Base-by-base conservation (phyloP, 1,140 invertebrate species). In the Prorops nasuta region DNA sequence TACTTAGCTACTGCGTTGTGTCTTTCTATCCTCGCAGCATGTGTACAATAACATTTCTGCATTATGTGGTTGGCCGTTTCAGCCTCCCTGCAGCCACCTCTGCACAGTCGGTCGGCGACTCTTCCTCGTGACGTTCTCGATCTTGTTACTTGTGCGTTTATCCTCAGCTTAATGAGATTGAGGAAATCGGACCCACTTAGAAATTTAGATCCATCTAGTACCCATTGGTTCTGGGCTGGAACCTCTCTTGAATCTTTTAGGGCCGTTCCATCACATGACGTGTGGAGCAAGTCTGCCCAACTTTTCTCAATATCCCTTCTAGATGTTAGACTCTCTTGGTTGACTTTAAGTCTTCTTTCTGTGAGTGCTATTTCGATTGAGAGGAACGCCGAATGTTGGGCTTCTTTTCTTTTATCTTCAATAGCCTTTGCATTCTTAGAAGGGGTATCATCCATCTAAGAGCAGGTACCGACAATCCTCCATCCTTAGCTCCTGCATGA, bases 401-500 rank as follows among this genome's bases (percentile, higher is more conserved):
- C n/a, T n/a, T n/a, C n/a, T n/a, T n/a, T n/a, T n/a, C n/a, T n/a
- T n/a, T n/a, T n/a, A n/a, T n/a, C n/a, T n/a, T 65, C 62, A 42
- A 68, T 62, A 0, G 47, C 46, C 1, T 62, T 62, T 7, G 0
- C 1, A 36, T 17, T 12, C 61, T 43, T 0, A 37, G n/a, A 2
- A 51, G 10, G 0, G 63, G 57, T 12, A 47, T 48, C 1, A 19
- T 9, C 48, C 53, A 60, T 2, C 60, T 18, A 8, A 64, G 19
- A 0, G 58, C 56, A 1, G 60, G 60, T 2, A 72, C 49, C 0
- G 59, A 59, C 4, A 69, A 47, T 6, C 67, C 72, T 8, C 69
- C 74, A 38, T 73, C 61, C 1, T 19, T 43, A 0, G 56, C 19
- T 0, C 44, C 12, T 0, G 71, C 64, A 40, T 79, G 67, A 41